A percentile compares a stretch with the other conserved stretches of the same genome.
Evolutionary conservation across 2,888 invertebrate species (phyloP).

Genomic region (Drosophila antonietae): DNA sequence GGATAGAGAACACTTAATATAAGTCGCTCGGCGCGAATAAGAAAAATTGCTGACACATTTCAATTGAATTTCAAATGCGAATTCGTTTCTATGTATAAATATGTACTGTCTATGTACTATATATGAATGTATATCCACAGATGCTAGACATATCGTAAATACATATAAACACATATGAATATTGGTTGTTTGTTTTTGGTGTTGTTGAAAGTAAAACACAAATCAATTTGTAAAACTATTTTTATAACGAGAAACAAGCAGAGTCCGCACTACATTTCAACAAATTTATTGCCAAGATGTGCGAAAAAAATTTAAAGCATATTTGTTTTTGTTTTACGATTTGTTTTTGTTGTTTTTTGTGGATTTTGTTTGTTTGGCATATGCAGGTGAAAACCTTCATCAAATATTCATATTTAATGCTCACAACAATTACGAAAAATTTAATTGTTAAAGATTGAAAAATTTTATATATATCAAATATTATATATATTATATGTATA

Average conservation of each 20-base stretch:
- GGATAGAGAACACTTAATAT: slow-evolving; percentile 26
- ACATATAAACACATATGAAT: slow-evolving; percentile 17
- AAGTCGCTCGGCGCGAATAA: slow-evolving; percentile 35
- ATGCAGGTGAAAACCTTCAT: slow-evolving; percentile 12
- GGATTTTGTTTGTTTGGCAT: slow-evolving; percentile 3
- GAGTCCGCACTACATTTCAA: slow-evolving; percentile 48
- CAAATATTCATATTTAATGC: slow-evolving; percentile 46
- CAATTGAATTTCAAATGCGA: slow-evolving; percentile 63
- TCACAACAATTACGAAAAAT: slow-evolving; percentile 22
- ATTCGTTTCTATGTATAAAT: not conserved
- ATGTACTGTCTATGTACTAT: not conserved
- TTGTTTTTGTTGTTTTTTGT: not conserved
- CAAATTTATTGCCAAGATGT: slow-evolving; percentile 71
- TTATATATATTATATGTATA: too few relatives aligned
- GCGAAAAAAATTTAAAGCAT: slow-evolving; percentile 66
- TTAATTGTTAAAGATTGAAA: slow-evolving; percentile 28
- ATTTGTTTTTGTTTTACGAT: slow-evolving; percentile 23
- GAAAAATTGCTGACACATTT: slow-evolving; percentile 71
- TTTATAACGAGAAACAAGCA: slow-evolving; percentile 55
- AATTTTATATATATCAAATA: not conserved
- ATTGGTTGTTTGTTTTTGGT: slow-evolving; percentile 9
- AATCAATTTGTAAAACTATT: slow-evolving; percentile 73
- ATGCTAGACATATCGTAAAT: slow-evolving; percentile 12
- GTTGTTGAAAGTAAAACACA: slow-evolving; percentile 54
- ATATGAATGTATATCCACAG: not conserved